Percentiles rank a stretch among this genome's conserved stretches.
Evolutionary conservation across 2,113 vertebrate species (phyloP).

Genomic region (Bufo bufo): DNA sequence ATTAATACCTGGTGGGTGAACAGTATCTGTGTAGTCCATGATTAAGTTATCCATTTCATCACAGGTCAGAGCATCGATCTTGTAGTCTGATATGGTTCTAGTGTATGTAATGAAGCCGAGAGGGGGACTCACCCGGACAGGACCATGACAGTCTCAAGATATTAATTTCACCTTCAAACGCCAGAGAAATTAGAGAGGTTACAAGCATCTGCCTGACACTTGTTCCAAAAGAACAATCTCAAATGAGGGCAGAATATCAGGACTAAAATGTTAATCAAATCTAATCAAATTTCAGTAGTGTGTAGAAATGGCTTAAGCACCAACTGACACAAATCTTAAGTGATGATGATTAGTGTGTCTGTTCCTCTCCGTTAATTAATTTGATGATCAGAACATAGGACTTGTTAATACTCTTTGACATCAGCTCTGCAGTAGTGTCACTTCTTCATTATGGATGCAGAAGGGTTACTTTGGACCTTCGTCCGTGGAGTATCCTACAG

Average conservation of each 20-base stretch:
- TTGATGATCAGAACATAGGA: slow-evolving; percentile 2
- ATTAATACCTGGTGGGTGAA: not conserved
- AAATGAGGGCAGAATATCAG: slow-evolving; percentile 28
- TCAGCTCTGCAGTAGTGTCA: not conserved
- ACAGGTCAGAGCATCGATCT: slow-evolving; percentile 21
- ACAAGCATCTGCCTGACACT: slow-evolving; percentile 11
- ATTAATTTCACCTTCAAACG: slow-evolving; percentile 49
- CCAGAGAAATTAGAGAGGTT: slow-evolving; percentile 38
- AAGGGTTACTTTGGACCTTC: not conserved
- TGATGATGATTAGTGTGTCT: slow-evolving; percentile 38
- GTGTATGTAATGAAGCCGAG: slow-evolving; percentile 27
- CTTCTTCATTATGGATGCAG: not conserved
- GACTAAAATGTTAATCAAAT: slow-evolving; percentile 52
- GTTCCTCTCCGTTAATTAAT: slow-evolving; percentile 46
- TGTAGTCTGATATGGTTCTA: slow-evolving; percentile 6
- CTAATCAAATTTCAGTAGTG: slow-evolving; percentile 47
- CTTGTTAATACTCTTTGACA: slow-evolving; percentile 32
- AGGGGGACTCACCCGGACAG: not conserved
- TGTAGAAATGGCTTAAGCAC: slow-evolving; percentile 42
- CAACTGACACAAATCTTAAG: slow-evolving; percentile 49
- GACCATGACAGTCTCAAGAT: not conserved
- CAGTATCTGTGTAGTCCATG: slow-evolving; percentile 5
- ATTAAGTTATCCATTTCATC: slow-evolving; percentile 9
- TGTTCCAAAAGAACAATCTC: slow-evolving; percentile 44
- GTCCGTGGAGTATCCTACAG: not conserved